Conservation (phyloP, 64 coral and sea anemone species). For the Montipora sp. region DNA sequence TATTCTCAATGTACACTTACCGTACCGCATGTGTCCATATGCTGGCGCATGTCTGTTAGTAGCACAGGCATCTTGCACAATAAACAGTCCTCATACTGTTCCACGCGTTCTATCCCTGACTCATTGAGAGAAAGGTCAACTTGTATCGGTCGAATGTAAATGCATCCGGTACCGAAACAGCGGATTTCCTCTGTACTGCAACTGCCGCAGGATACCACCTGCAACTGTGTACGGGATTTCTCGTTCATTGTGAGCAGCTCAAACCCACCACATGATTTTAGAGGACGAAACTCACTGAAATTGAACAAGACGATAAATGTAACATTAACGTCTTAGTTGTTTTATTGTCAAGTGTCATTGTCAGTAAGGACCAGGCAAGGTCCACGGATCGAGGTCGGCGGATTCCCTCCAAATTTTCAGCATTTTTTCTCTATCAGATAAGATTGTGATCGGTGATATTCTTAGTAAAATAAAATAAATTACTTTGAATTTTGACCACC, state of each 20-base stretch:
- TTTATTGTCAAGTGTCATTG: too few relatives aligned
- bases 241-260: conserved; percentile 50
- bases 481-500: too few relatives aligned
- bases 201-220: conserved; percentile 11
- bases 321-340: background rate
- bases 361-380: too few relatives aligned
- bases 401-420: too few relatives aligned
- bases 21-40: conserved; percentile 19
- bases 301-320: background rate
- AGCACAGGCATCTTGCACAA: background rate
- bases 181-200: conserved; percentile 59
- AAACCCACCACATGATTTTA: conserved; percentile 56
- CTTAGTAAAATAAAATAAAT: too few relatives aligned
- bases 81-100: conserved; percentile 46
- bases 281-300: conserved; percentile 26
- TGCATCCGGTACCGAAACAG: conserved; percentile 65
- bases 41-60: conserved; percentile 3
- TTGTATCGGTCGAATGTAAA: conserved; percentile 69
- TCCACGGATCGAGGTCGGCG: too few relatives aligned
- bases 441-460: too few relatives aligned
- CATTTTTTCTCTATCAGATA: too few relatives aligned
- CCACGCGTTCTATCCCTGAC: background rate
- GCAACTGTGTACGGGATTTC: conserved; percentile 34
- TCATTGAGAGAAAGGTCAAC: conserved; percentile 30
- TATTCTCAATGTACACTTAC: too few relatives aligned